Evolutionary conservation across 2,113 vertebrate genomes (phyloP).

Genomic region (Oncorhynchus mykiss): DNA sequence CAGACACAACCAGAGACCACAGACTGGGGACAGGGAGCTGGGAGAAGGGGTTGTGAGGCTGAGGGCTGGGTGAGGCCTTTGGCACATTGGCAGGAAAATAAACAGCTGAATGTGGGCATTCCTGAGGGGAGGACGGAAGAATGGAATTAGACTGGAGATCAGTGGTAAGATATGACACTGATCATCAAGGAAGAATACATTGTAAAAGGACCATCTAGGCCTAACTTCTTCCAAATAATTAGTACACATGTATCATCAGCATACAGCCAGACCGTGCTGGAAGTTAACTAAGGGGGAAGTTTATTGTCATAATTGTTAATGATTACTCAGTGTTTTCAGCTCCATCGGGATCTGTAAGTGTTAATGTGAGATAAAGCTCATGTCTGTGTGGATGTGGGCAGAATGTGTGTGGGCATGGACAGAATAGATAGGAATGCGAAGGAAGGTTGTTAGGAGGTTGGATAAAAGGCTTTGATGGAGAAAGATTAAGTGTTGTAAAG

Average conservation of each 20-base stretch:
- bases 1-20: too few species aligned
- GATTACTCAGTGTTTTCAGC: not conserved
- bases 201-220: too few species aligned
- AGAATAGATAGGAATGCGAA: constrained; percentile 30
- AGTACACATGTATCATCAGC: too few species aligned
- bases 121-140: not conserved
- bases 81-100: not conserved
- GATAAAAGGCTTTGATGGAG: constrained; percentile 58
- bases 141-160: not conserved
- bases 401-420: constrained; percentile 8
- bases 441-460: constrained; percentile 58
- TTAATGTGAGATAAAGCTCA: constrained; percentile 5
- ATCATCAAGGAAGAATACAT: too few species aligned
- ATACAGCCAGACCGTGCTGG: too few species aligned
- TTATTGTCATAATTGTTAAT: not conserved
- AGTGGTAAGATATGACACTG: too few species aligned
- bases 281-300: not conserved
- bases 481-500: constrained; percentile 65
- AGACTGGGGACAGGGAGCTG: too few species aligned
- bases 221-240: too few species aligned
- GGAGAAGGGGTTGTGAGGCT: not conserved
- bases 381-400: not conserved
- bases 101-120: not conserved
- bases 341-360: too few species aligned
- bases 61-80: not conserved